phyloP scores from a whole-genome alignment of 1,140 invertebrate genomes.

The Leptinotarsa texana region DNA sequence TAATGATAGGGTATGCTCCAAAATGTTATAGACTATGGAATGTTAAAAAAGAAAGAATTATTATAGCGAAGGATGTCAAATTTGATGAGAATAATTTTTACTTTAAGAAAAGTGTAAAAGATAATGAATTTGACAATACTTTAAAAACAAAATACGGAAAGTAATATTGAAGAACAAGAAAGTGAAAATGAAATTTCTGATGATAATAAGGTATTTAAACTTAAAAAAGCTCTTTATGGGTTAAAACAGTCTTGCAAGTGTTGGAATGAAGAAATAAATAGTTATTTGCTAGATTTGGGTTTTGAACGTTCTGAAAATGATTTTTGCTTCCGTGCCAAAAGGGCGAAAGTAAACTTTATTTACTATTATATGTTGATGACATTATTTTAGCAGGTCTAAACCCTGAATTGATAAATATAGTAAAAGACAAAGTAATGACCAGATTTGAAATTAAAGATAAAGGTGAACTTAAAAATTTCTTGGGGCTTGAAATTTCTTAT shows the following conservation, averaged over 20 bases:
- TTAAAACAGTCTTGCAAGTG: slow-evolving; percentile 49
- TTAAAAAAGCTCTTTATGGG: slow-evolving; percentile 52
- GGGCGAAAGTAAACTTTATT: slow-evolving; percentile 18
- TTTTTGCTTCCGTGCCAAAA: slow-evolving; percentile 18
- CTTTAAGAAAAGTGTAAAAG: too few species aligned
- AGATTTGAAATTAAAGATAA: neutral
- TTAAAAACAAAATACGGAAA: too few species aligned
- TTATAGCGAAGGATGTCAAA: too few species aligned
- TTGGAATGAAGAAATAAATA: slow-evolving; percentile 47
- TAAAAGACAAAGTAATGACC: neutral
- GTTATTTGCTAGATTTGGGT: slow-evolving; percentile 16
- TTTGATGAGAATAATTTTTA: too few species aligned
- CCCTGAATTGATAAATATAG: slow-evolving; percentile 14
- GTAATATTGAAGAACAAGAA: too few species aligned
- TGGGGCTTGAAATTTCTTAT: slow-evolving; percentile 21
- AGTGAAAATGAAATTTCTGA: too few species aligned
- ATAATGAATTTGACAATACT: too few species aligned
- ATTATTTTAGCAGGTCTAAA: slow-evolving; percentile 24
- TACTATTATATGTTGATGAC: slow-evolving; percentile 30
- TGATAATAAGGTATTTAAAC: slow-evolving; percentile 44
- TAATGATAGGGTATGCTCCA: too few species aligned
- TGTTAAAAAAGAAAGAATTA: too few species aligned
- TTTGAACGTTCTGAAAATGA: slow-evolving; percentile 30
- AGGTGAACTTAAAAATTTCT: slow-evolving; percentile 18
- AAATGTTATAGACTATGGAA: too few species aligned